These are phyloP conservation scores for Rhopalosiphum maidis DNA, from an alignment of 1,140 invertebrate genomes.

Conservation along the genomic window DNA sequence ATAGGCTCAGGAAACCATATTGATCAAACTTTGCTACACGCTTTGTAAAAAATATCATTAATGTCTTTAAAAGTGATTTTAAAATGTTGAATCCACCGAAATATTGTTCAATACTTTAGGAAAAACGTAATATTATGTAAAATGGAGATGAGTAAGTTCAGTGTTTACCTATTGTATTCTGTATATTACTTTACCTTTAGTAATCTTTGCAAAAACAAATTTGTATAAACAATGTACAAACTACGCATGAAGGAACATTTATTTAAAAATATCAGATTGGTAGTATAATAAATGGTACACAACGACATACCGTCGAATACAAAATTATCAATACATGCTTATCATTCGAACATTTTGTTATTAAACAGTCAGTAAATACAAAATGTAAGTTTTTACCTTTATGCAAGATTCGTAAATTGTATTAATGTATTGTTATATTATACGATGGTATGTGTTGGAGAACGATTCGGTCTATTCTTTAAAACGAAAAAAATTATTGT, in stretches of 20 bases:
- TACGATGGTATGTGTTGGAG: no score
- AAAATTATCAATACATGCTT: neutral
- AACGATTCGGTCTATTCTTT: no score
- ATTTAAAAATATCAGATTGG: neutral
- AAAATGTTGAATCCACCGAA: neutral
- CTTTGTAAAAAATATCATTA: neutral
- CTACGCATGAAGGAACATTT: neutral
- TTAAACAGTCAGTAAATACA: no score
- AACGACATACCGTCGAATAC: neutral
- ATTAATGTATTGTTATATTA: no score
- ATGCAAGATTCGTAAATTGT: no score
- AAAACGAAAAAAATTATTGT: no score
- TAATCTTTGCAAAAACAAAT: neutral
- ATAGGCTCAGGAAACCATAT: neutral
- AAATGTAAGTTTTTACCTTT: neutral
- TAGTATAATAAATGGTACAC: neutral
- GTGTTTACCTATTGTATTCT: neutral
- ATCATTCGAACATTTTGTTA: neutral
- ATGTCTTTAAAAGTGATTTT: neutral
- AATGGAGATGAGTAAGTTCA: neutral
- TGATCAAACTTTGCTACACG: neutral
- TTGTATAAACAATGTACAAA: neutral
- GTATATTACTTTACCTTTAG: neutral
- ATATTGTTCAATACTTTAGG: neutral
- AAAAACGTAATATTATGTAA: neutral